A percentile compares a stretch with the other conserved stretches of the same genome.
Conservation (phyloP, 2,797 vertebrate genomes). For the Hemitrygon akajei region DNA sequence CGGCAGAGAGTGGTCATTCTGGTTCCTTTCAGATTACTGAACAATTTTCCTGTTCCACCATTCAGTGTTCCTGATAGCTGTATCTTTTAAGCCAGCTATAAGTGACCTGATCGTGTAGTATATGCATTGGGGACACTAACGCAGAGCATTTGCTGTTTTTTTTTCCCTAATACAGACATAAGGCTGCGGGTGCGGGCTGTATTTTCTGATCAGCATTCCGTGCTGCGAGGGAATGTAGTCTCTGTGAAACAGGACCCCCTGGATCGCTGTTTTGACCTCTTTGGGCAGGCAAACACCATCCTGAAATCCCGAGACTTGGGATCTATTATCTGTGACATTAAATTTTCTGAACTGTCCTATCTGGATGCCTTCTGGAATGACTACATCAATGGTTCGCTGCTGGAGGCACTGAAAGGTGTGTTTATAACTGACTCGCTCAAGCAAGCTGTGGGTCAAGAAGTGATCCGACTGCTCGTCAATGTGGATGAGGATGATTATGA, state of each 20-base stretch:
- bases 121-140: background rate
- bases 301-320: slow-evolving; percentile 78
- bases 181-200: slow-evolving; percentile 80
- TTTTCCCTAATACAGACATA: slow-evolving; percentile 61
- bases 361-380: slow-evolving; percentile 86
- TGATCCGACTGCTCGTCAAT: slow-evolving; percentile 77
- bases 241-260: slow-evolving; percentile 76
- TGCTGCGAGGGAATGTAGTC: slow-evolving; percentile 70
- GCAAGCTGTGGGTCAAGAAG: slow-evolving; percentile 74
- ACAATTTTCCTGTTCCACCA: background rate
- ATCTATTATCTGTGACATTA: slow-evolving; percentile 84
- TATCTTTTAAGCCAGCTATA: background rate
- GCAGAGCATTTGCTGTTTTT: slow-evolving; percentile 35
- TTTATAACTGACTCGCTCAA: slow-evolving; percentile 84
- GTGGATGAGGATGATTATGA: slow-evolving; percentile 90
- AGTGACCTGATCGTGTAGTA: background rate
- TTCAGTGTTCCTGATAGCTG: slow-evolving; percentile 2
- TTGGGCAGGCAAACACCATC: slow-evolving; percentile 72
- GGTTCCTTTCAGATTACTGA: background rate
- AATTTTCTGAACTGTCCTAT: slow-evolving; percentile 83
- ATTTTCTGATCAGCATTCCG: slow-evolving; percentile 77
- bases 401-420: slow-evolving; percentile 81
- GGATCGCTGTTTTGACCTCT: slow-evolving; percentile 80
- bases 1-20: no score
- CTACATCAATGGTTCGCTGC: slow-evolving; percentile 80